phyloP scores from a whole-genome alignment of 1,140 invertebrate genomes.

The Rhysida immarginata region DNA sequence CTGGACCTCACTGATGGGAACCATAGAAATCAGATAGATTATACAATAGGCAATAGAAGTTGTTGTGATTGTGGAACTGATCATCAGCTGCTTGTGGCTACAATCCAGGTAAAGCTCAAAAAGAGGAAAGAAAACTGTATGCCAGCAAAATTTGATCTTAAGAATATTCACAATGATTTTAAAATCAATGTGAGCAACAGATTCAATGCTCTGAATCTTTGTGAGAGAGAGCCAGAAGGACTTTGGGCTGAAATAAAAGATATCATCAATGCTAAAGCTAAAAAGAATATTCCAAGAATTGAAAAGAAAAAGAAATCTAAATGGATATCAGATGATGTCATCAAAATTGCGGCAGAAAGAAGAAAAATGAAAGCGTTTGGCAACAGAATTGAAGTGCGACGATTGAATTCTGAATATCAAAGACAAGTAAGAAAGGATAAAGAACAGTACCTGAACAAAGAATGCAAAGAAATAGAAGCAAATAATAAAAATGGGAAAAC shows the following conservation, averaged over 20 bases:
- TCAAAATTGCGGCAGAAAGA: background rate
- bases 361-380: background rate
- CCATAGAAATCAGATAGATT: background rate
- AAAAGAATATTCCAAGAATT: background rate
- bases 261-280: background rate
- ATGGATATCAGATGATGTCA: background rate
- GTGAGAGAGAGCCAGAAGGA: background rate
- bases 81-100: background rate
- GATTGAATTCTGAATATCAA: background rate
- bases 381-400: background rate
- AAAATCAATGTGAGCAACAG: background rate
- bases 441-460: background rate
- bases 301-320: background rate
- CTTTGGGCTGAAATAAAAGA: background rate
- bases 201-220: background rate
- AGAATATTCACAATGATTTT: background rate
- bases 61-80: no score
- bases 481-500: background rate
- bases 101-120: background rate
- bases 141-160: background rate
- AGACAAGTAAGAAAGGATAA: background rate
- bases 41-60: background rate
- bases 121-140: background rate
- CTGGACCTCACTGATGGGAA: background rate
- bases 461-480: background rate